Evolutionary conservation across 2,888 invertebrate species (phyloP), one percentile per base, ranked within the genome.

Genomic region (Watsonalla binaria): DNA sequence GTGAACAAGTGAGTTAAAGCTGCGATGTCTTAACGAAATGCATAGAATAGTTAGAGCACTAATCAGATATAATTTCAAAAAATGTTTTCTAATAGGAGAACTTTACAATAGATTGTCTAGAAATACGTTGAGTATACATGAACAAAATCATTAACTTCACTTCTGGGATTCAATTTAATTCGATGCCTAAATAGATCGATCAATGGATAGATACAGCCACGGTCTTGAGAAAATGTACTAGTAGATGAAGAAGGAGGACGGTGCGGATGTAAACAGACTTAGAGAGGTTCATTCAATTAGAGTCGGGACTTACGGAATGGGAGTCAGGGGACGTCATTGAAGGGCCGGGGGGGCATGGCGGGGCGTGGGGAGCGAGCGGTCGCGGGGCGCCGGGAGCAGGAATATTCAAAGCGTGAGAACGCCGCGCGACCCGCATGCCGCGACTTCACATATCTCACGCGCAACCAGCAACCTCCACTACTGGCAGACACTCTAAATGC

Each of bases 401-500:
- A 86, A 89, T 89, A 90, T 90, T 90, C 88, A 88, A 89, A 90
- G 90, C 90, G 90, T 90, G 90, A 90, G 90, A 90, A 90, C 89
- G 84, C 79, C 74, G 85, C 82, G 89, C 88, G 90, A 88, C 90
- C 90, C 90, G 90, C 90, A 90, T 90, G 90, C 90, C 87, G 84
- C 84, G 84, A 84, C 86, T 88, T 82, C 86, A 88, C 88, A 89
- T 90, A 90, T 90, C 90, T 90, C 90, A 90, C 90, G 90, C 85
- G 86, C 84, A 87, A 89, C 89, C 84, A 87, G 86, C 84, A 87
- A 89, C 89, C 84, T 88, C 88, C 82, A 79, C 76, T 59, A 56
- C 46, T 55, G 47, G 14, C 58, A 52, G 48, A 52, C 63, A 57
- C 35, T 51, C 76, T 51, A 85, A 82, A 76, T 70, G 56, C 60